phyloP scores from a whole-genome alignment of 2,113 vertebrate genomes.

The Takifugu bimaculatus region DNA sequence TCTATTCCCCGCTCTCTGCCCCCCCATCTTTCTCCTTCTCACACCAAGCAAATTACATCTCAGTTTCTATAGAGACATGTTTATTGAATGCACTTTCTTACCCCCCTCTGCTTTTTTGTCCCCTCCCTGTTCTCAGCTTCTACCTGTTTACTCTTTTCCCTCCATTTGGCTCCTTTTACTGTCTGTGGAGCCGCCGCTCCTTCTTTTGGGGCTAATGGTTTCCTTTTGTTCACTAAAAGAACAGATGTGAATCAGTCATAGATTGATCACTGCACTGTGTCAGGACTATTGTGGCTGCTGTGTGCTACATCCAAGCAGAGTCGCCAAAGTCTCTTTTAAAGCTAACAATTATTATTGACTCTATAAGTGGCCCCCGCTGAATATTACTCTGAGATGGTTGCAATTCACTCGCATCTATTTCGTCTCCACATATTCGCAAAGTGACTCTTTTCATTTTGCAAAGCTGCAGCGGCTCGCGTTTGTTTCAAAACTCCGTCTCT shows the following conservation, averaged over 20 bases:
- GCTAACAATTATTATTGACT: conserved; percentile 65
- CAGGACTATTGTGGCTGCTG: conserved; percentile 36
- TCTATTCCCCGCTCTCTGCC: conserved; percentile 65
- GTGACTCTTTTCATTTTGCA: conserved; percentile 1
- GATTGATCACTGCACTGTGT: conserved; percentile 41
- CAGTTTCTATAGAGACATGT: conserved; percentile 77
- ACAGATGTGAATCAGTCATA: conserved; percentile 22
- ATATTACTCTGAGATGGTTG: conserved; percentile 33
- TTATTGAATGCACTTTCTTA: conserved; percentile 70
- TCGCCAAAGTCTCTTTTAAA: conserved; percentile 25
- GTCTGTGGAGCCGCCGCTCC: conserved; percentile 10
- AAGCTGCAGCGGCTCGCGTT: conserved; percentile 13
- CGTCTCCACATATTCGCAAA: conserved; percentile 10
- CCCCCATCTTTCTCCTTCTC: conserved; percentile 21
- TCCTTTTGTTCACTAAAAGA: conserved; percentile 39
- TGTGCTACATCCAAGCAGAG: conserved; percentile 42
- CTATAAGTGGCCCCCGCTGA: conserved; percentile 56
- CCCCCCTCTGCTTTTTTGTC: conserved; percentile 13
- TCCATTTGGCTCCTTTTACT: conserved; percentile 22
- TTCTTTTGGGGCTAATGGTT: conserved; percentile 39
- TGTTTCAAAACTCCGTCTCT: background rate
- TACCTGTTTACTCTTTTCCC: background rate
- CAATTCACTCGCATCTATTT: conserved; percentile 24
- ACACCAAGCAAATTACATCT: conserved; percentile 8
- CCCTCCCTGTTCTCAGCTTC: conserved; percentile 13